phyloP scores from a whole-genome alignment of 2,888 invertebrate species.

The Leucania comma region DNA sequence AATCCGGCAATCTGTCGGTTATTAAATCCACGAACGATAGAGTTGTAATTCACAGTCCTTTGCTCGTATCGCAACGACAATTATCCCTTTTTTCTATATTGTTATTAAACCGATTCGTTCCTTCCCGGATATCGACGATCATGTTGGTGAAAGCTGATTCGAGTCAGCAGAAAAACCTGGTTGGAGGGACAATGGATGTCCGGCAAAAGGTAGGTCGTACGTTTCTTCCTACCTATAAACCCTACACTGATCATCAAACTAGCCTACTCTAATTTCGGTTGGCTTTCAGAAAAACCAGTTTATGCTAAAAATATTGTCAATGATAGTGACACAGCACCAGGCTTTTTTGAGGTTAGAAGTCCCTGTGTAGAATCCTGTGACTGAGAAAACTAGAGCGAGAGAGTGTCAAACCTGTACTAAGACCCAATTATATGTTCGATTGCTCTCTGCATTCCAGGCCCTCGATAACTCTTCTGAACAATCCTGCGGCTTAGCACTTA shows the following conservation, averaged over 20 bases:
- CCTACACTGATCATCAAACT: neutral
- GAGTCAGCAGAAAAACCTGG: constrained; percentile 73
- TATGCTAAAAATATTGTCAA: neutral
- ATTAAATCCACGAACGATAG: constrained; percentile 57
- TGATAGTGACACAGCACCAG: neutral
- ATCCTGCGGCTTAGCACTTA: too few species aligned
- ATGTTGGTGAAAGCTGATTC: constrained; percentile 80
- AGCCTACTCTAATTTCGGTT: neutral
- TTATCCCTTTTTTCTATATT: constrained; percentile 85
- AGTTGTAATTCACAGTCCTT: constrained; percentile 56
- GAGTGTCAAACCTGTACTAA: too few species aligned
- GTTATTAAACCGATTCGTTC: constrained; percentile 81
- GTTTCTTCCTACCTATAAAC: neutral
- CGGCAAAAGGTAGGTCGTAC: constrained; percentile 7
- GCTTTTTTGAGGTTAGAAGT: too few species aligned
- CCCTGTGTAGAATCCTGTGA: too few species aligned
- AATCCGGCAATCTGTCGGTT: constrained; percentile 58
- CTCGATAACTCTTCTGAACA: too few species aligned
- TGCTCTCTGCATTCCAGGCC: too few species aligned
- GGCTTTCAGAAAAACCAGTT: neutral
- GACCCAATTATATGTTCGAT: too few species aligned
- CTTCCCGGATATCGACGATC: constrained; percentile 90
- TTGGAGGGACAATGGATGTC: constrained; percentile 43
- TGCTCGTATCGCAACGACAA: constrained; percentile 78
- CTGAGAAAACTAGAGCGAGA: too few species aligned